phyloP scores from a whole-genome alignment of 2,797 vertebrate species.

The Rhinella marina region DNA sequence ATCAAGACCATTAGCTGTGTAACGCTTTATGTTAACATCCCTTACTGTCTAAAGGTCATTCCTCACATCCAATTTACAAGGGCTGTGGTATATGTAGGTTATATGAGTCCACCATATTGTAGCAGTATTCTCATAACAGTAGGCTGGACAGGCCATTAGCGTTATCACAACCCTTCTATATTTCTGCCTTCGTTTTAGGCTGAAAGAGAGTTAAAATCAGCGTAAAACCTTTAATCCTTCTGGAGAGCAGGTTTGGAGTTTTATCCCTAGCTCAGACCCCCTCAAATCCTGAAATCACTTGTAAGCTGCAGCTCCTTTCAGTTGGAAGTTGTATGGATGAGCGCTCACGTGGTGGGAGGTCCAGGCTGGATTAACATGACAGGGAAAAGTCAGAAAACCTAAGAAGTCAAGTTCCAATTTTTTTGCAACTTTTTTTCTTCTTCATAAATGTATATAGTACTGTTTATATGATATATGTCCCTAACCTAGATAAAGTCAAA shows the following conservation, averaged over 20 bases:
- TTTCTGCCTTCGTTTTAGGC: slow-evolving; percentile 4
- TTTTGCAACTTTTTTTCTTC: too few relatives aligned
- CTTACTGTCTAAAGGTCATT: slow-evolving; percentile 31
- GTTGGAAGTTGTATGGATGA: slow-evolving; percentile 49
- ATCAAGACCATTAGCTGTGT: slow-evolving; percentile 33
- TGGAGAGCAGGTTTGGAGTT: slow-evolving; percentile 52
- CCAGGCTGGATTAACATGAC: slow-evolving; percentile 49
- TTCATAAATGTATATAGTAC: too few relatives aligned
- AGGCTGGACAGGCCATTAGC: background rate
- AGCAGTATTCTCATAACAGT: background rate
- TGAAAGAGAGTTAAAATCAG: slow-evolving; percentile 42
- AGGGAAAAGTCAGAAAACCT: slow-evolving; percentile 46
- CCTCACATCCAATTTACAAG: slow-evolving; percentile 15
- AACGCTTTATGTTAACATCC: slow-evolving; percentile 39
- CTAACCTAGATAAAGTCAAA: background rate
- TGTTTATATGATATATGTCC: background rate
- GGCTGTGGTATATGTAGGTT: background rate
- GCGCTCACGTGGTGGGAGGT: slow-evolving; percentile 53
- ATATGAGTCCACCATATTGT: slow-evolving; percentile 5
- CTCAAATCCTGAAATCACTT: slow-evolving; percentile 61
- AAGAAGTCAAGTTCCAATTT: too few relatives aligned
- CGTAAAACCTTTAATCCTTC: slow-evolving; percentile 56
- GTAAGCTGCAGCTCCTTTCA: slow-evolving; percentile 60
- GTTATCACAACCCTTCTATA: background rate
- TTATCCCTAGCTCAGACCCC: slow-evolving; percentile 57